Evolutionary conservation across 1,140 invertebrate genomes (phyloP).

Genomic region (Protaetia brevitarsis): DNA sequence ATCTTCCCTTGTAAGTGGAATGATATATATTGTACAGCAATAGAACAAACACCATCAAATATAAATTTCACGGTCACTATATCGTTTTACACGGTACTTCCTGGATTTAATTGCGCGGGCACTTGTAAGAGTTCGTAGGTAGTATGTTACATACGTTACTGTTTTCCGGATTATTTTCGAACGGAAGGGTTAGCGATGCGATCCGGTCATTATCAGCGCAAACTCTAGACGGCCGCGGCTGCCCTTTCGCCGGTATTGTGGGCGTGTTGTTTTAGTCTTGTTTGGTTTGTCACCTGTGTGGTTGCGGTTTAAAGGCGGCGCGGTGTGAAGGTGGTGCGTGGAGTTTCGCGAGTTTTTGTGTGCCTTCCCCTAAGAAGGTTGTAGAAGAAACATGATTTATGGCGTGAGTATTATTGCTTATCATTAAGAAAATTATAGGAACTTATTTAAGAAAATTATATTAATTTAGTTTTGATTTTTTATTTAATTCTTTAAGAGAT

Average conservation of each 20-base stretch:
- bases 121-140: neutral
- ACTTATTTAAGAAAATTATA: too few relatives aligned
- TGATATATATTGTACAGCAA: too few relatives aligned
- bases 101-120: neutral
- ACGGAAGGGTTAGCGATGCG: neutral
- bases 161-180: neutral
- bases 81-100: neutral
- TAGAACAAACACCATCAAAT: too few relatives aligned
- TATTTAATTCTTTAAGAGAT: too few relatives aligned
- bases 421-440: too few relatives aligned
- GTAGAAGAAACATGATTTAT: too few relatives aligned
- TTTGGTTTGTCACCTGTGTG: neutral
- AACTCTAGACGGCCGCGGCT: neutral
- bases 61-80: too few relatives aligned
- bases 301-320: neutral
- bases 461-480: too few relatives aligned
- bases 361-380: neutral
- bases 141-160: too few relatives aligned
- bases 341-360: neutral
- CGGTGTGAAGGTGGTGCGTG: neutral
- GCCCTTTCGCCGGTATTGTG: neutral
- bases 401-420: too few relatives aligned
- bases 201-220: slow-evolving; percentile 10
- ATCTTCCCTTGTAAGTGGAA: too few relatives aligned
- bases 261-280: neutral